Percentiles rank a stretch among this genome's conserved stretches.
Conservation (phyloP, 2,888 invertebrate species). For the Craniophora ligustri region DNA sequence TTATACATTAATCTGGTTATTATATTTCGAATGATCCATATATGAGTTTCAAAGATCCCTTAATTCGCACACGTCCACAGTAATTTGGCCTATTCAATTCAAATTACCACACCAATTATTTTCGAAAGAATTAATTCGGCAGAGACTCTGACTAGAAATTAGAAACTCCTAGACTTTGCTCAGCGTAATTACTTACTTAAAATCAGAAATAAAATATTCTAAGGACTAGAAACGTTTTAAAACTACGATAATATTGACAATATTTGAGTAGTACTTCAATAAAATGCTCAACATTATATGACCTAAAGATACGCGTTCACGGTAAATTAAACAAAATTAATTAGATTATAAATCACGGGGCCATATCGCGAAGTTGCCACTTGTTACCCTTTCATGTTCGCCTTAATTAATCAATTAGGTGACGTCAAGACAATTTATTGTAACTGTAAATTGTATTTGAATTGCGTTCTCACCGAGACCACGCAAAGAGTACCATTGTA, state of each 20-base stretch:
- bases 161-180: constrained; percentile 1
- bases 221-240: too few relatives aligned
- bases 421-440: constrained; percentile 68
- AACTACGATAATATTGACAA: too few relatives aligned
- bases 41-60: not conserved
- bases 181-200: too few relatives aligned
- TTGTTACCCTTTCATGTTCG: constrained; percentile 56
- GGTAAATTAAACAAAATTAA: constrained; percentile 59
- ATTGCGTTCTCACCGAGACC: constrained; percentile 37
- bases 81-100: constrained; percentile 5
- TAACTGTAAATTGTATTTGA: constrained; percentile 60
- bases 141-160: constrained; percentile 18
- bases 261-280: too few relatives aligned
- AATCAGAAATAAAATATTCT: too few relatives aligned
- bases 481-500: constrained; percentile 37
- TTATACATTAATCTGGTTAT: not conserved
- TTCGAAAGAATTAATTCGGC: constrained; percentile 18
- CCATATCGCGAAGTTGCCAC: constrained; percentile 55
- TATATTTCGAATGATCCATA: not conserved
- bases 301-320: constrained; percentile 25
- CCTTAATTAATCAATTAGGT: constrained; percentile 57
- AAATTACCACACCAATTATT: constrained; percentile 31
- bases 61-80: not conserved
- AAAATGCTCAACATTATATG: not conserved
- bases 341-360: constrained; percentile 55